Conservation (phyloP, 2,888 invertebrate genomes). For the Drosophila nigricruria region DNA sequence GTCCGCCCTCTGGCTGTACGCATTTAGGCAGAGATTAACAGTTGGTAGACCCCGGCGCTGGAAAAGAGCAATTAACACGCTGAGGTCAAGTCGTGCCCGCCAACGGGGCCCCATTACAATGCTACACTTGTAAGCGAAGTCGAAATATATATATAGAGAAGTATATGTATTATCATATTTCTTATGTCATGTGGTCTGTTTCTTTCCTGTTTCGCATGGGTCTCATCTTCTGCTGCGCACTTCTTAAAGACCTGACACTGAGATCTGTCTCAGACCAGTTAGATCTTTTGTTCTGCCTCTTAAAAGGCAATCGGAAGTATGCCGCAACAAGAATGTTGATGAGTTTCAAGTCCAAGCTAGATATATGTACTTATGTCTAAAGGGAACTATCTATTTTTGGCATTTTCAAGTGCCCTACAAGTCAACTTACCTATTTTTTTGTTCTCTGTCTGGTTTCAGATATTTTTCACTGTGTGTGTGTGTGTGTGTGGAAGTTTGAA, state of each 20-base stretch:
- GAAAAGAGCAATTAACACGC: slow-evolving; percentile 68
- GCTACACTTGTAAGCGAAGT: slow-evolving; percentile 19
- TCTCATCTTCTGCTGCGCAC: slow-evolving; percentile 42
- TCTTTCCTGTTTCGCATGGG: slow-evolving; percentile 52
- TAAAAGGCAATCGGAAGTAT: slow-evolving; percentile 57
- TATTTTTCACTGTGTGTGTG: slow-evolving; percentile 1
- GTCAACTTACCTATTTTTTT: slow-evolving; percentile 29
- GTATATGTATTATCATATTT: slow-evolving; percentile 56
- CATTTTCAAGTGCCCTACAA: slow-evolving; percentile 57
- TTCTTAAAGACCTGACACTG: slow-evolving; percentile 50
- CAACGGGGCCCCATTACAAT: slow-evolving; percentile 59
- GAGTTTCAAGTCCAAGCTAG: slow-evolving; percentile 33
- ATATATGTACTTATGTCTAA: slow-evolving; percentile 23
- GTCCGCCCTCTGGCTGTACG: slow-evolving; percentile 45
- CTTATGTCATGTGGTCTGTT: slow-evolving; percentile 34
- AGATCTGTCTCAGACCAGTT: slow-evolving; percentile 32
- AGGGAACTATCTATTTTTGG: slow-evolving; percentile 61
- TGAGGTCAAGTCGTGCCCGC: slow-evolving; percentile 68
- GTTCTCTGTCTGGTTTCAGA: neutral
- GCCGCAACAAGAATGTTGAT: slow-evolving; percentile 44
- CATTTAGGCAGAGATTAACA: slow-evolving; percentile 64
- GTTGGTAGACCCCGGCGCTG: slow-evolving; percentile 39
- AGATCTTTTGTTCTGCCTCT: slow-evolving; percentile 48
- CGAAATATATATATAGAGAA: slow-evolving; percentile 11
- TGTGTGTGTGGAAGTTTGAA: slow-evolving; percentile 18